Evolutionary conservation across 2,888 invertebrate genomes (phyloP).

Genomic region (Thecocarcelia acutangulata): DNA sequence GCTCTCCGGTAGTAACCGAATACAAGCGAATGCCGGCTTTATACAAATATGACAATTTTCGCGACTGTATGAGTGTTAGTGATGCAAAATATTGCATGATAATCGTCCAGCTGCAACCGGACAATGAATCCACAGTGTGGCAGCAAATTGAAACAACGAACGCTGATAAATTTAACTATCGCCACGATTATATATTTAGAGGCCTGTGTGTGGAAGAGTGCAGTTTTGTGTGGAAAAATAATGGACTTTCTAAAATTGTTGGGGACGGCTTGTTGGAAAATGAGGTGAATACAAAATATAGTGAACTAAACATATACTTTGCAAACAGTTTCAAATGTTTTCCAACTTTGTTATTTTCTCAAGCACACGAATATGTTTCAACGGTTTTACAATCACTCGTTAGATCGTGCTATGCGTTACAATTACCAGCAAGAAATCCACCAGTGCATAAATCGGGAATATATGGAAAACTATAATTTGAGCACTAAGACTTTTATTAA

Average conservation of each 20-base stretch:
- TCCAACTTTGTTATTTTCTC: not conserved
- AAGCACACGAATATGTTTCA: slow-evolving; percentile 42
- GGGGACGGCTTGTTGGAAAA: slow-evolving; percentile 31
- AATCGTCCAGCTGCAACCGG: slow-evolving; percentile 74
- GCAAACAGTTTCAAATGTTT: not conserved
- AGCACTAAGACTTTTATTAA: slow-evolving; percentile 73
- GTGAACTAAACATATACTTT: not conserved
- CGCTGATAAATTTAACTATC: slow-evolving; percentile 72
- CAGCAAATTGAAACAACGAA: slow-evolving; percentile 72
- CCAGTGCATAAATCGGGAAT: slow-evolving; percentile 74
- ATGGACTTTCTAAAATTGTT: not conserved
- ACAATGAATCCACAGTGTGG: slow-evolving; percentile 74
- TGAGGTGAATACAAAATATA: slow-evolving; percentile 65
- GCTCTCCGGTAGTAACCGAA: not conserved
- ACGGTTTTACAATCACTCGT: not conserved
- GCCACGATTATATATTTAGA: slow-evolving; percentile 75
- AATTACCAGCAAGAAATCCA: slow-evolving; percentile 69
- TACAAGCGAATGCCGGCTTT: slow-evolving; percentile 76
- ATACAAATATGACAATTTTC: slow-evolving; percentile 75
- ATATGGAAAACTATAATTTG: slow-evolving; percentile 68
- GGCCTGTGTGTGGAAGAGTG: slow-evolving; percentile 76
- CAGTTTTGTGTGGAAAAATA: slow-evolving; percentile 23
- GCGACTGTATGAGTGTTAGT: slow-evolving; percentile 77
- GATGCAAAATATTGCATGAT: slow-evolving; percentile 73
- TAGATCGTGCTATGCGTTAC: slow-evolving; percentile 32